Base-by-base conservation (phyloP, 2,888 invertebrate species). In the Patella pellucida region DNA sequence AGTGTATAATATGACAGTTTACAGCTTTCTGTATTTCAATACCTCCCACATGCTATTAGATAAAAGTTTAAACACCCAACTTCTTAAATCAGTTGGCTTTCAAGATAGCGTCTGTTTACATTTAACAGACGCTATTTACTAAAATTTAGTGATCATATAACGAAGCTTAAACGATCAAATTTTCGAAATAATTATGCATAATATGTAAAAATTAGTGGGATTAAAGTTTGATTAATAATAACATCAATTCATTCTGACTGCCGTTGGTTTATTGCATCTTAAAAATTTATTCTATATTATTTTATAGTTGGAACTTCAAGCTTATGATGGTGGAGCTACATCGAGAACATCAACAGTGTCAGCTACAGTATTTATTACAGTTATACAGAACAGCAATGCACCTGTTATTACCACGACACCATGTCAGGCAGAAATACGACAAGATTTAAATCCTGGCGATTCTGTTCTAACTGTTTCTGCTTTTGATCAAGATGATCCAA, bases 341-440 rank as follows among this genome's bases (percentile, higher is more conserved):
- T 23, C 62, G 11, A 62, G 23, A 62, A 19, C 62, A 19, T 19
- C 62, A 23, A 23, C 23, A 62, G 19, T 23, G 14, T 73, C 78
- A 2, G 84, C 85, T 0, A 82, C 71, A 31, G 73, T 88, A 15
- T 79, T 72, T 2, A 83, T 89, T 9, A 84, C 81, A 11, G 86
- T 89, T n/a, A 72, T 83, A 50, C 79, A 88, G 41, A 88, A 88
- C 78, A 83, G 84, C 68, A 62, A 62, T 62, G 19, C 62, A 23
- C 62, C 62, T 12, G 19, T 23, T 23, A 23, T 62, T 62, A 14
- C 14, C 19, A 9, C 62, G 11, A 23, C 12, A 3, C 19, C 62
- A 3, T 62, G 62, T 62, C 12, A 11, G 19, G 23, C 62, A 23
- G 11, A 19, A 11, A 62, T 62, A 62, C 23, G 19, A 4, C 62